Evolutionary conservation across 1,140 invertebrate species (phyloP).

Genomic region (Zaprionus vittiger): DNA sequence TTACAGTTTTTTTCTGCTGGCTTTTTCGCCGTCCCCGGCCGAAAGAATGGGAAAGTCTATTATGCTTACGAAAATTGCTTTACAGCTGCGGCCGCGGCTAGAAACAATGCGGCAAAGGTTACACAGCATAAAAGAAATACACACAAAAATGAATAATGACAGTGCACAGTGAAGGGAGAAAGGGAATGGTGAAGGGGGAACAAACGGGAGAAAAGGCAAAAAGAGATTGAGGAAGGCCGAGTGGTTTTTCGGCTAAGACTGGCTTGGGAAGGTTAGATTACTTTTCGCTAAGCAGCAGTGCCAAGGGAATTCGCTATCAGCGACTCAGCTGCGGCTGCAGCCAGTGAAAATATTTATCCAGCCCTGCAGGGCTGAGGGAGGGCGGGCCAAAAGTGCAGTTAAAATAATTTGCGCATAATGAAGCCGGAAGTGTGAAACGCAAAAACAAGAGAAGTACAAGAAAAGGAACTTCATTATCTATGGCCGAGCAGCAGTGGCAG

Average conservation of each 20-base stretch:
- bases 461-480: slow-evolving; percentile 76
- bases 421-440: slow-evolving; percentile 80
- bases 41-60: slow-evolving; percentile 66
- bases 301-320: slow-evolving; percentile 46
- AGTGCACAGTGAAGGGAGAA: slow-evolving; percentile 33
- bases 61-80: slow-evolving; percentile 80
- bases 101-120: slow-evolving; percentile 78
- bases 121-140: slow-evolving; percentile 76
- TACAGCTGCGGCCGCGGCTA: slow-evolving; percentile 64
- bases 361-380: background rate
- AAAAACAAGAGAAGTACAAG: slow-evolving; percentile 69
- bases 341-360: slow-evolving; percentile 51
- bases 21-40: slow-evolving; percentile 35
- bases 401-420: slow-evolving; percentile 82
- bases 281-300: slow-evolving; percentile 41
- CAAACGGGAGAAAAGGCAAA: background rate
- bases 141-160: slow-evolving; percentile 80
- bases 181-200: background rate
- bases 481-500: slow-evolving; percentile 40
- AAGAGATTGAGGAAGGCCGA: background rate
- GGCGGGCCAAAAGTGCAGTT: slow-evolving; percentile 65
- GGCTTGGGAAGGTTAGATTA: slow-evolving; percentile 27
- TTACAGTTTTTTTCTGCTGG: slow-evolving; percentile 43
- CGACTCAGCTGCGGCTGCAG: slow-evolving; percentile 44
- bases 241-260: background rate